These are phyloP conservation scores for Chondrosia reniformis DNA, from an alignment of 37 sponge, comb jelly and placozoan genomes.

Conservation along the genomic window DNA sequence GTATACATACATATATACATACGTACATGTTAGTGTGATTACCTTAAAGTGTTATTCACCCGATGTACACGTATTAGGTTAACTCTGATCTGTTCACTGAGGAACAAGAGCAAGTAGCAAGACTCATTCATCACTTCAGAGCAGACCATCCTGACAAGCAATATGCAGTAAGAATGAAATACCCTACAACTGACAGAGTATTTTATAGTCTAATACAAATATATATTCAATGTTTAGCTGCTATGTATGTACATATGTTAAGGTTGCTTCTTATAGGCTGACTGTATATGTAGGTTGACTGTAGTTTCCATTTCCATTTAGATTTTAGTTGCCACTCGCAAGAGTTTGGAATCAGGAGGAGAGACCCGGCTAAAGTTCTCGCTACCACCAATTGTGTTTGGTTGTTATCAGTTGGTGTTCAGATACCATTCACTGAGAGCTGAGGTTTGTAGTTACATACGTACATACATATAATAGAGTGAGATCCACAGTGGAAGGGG, in stretches of 20 bases:
- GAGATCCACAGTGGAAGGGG: neutral
- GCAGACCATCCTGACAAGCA: slow-evolving; percentile 86
- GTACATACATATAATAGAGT: neutral
- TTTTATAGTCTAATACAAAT: too few species aligned
- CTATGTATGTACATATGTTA: too few species aligned
- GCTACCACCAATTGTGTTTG: slow-evolving; percentile 87
- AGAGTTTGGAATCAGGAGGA: slow-evolving; percentile 85
- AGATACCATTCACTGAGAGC: slow-evolving; percentile 62
- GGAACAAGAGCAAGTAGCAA: slow-evolving; percentile 88
- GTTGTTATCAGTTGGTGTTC: slow-evolving; percentile 72
- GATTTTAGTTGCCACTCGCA: slow-evolving; percentile 82
- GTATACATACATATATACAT: neutral
- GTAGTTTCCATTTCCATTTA: neutral
- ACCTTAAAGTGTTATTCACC: neutral
- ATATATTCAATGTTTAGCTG: too few species aligned
- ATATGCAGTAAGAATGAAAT: slow-evolving; percentile 63
- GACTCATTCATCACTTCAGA: slow-evolving; percentile 78
- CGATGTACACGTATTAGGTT: slow-evolving; percentile 7
- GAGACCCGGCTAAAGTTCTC: slow-evolving; percentile 73
- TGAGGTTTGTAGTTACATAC: slow-evolving; percentile 32
- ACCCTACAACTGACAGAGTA: too few species aligned
- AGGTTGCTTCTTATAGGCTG: too few species aligned
- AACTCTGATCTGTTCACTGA: slow-evolving; percentile 92
- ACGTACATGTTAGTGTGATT: neutral
- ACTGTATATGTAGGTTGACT: neutral